These are phyloP conservation scores for Rhynchotus rufescens DNA, from an alignment of 2,797 vertebrate species.

Conservation along the genomic window DNA sequence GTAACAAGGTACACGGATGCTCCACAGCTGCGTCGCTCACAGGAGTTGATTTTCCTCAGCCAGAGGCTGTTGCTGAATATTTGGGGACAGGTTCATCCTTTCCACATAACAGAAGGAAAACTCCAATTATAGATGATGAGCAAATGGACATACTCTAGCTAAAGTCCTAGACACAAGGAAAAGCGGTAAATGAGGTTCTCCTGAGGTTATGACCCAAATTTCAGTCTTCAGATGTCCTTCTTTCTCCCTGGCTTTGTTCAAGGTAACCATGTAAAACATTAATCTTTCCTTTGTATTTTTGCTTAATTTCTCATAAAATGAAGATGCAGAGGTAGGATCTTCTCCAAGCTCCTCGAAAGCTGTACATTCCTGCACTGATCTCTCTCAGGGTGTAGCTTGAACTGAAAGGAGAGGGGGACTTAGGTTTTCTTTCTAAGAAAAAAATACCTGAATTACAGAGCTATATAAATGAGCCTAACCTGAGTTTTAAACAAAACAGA, in stretches of 20 bases:
- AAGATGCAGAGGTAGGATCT: neutral
- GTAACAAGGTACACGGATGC: neutral
- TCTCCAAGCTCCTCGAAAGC: neutral
- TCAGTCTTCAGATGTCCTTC: neutral
- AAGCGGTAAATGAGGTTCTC: neutral
- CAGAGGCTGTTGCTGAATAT: neutral
- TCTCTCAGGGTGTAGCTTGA: neutral
- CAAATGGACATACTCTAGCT: neutral
- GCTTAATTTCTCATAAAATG: neutral
- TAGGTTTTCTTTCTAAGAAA: neutral
- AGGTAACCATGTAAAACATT: neutral
- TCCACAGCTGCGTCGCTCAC: neutral
- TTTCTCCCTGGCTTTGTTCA: neutral
- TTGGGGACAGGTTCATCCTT: neutral
- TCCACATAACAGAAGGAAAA: neutral
- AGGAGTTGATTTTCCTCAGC: neutral
- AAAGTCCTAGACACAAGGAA: neutral
- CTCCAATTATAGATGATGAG: neutral
- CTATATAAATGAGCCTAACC: neutral
- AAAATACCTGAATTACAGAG: neutral
- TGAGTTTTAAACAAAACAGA: neutral
- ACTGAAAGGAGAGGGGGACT: neutral
- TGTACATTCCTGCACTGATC: neutral
- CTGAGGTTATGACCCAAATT: neutral
- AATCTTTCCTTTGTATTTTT: neutral